Evolutionary conservation across 1,140 invertebrate species (phyloP).

Genomic region (Brachionus manjavacas): DNA sequence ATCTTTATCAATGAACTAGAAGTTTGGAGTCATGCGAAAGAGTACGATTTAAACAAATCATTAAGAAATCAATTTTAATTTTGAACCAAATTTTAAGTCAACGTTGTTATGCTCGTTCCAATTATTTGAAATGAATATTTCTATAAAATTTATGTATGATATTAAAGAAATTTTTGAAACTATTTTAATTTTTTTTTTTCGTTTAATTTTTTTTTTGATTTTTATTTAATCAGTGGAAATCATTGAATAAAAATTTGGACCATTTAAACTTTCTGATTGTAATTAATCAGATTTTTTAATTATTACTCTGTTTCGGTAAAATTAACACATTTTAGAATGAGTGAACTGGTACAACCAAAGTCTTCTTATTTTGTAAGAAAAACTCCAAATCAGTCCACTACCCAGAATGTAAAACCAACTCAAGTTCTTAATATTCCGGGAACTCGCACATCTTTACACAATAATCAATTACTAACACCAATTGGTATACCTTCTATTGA

Average conservation of each 20-base stretch:
- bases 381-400: not conserved
- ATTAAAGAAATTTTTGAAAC: conserved; percentile 28
- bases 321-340: not conserved
- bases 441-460: conserved; percentile 31
- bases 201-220: not conserved
- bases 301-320: not conserved
- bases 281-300: conserved; percentile 8
- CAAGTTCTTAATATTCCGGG: conserved; percentile 10
- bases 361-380: conserved; percentile 39
- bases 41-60: not conserved
- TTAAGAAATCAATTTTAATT: conserved; percentile 30
- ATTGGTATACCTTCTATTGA: conserved; percentile 39
- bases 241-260: not conserved
- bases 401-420: not conserved
- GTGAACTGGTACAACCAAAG: not conserved
- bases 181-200: not conserved
- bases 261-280: conserved; percentile 7
- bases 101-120: not conserved
- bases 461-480: conserved; percentile 21
- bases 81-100: not conserved
- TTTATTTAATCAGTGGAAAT: not conserved
- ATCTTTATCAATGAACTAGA: not conserved
- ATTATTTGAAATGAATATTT: conserved; percentile 23
- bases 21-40: not conserved
- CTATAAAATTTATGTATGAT: conserved; percentile 4